Conservation (phyloP, 2,888 invertebrate species). For the Pterostichus niger region DNA sequence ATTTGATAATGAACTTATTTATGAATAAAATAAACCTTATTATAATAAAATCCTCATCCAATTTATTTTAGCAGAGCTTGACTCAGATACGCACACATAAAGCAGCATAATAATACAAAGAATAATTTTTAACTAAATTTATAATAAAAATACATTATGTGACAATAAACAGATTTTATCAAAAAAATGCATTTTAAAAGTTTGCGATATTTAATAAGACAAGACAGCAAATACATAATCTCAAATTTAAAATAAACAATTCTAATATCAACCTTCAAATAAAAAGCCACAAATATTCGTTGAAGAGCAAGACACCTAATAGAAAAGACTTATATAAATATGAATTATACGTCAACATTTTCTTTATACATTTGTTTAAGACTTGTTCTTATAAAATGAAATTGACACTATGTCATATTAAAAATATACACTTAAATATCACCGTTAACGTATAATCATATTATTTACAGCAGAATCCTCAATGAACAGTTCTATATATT, state of each 20-base stretch:
- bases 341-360: conserved; percentile 59
- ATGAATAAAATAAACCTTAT: conserved; percentile 17
- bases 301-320: conserved; percentile 63
- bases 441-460: conserved; percentile 60
- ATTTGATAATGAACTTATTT: no score
- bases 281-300: conserved; percentile 63
- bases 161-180: conserved; percentile 42
- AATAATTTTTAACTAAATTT: conserved; percentile 58
- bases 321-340: conserved; percentile 55
- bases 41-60: conserved; percentile 66
- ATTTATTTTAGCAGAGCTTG: conserved; percentile 63
- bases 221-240: conserved; percentile 52
- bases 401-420: conserved; percentile 39
- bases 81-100: conserved; percentile 60
- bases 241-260: conserved; percentile 56
- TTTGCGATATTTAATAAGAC: conserved; percentile 48
- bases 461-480: conserved; percentile 45
- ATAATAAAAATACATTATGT: conserved; percentile 58
- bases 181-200: conserved; percentile 51
- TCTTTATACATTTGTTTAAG: conserved; percentile 26
- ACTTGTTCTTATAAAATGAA: conserved; percentile 40
- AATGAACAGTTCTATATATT: conserved; percentile 47
- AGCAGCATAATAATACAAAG: conserved; percentile 62
- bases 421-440: conserved; percentile 60
- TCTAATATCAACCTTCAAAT: conserved; percentile 50